A percentile compares a stretch with the other conserved stretches of the same genome.
Evolutionary conservation across 1,140 invertebrate species (phyloP).

Genomic region (Musca vetustissima): DNA sequence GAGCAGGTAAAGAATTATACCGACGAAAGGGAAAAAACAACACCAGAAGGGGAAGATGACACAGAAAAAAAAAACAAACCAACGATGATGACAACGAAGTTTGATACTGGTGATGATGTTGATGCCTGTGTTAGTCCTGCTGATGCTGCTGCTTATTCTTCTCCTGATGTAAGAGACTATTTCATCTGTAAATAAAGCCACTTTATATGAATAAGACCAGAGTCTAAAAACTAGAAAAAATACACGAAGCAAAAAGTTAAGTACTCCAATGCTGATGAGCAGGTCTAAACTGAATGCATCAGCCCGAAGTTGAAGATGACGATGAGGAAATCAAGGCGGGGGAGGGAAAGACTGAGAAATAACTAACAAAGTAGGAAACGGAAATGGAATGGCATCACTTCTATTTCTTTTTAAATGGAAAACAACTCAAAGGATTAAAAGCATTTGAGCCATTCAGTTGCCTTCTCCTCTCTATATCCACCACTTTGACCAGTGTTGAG

Average conservation of each 20-base stretch:
- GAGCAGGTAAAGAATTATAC: slow-evolving; percentile 9
- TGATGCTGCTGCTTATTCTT: background rate
- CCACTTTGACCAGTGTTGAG: too few relatives aligned
- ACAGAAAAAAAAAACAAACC: too few relatives aligned
- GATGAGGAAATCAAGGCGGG: background rate
- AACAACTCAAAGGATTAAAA: too few relatives aligned
- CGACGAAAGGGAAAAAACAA: background rate
- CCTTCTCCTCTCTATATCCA: too few relatives aligned
- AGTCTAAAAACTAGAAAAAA: slow-evolving; percentile 8
- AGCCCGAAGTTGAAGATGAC: background rate
- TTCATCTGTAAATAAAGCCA: slow-evolving; percentile 21
- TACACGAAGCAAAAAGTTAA: slow-evolving; percentile 3
- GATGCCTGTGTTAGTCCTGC: too few relatives aligned
- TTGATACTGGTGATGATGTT: too few relatives aligned
- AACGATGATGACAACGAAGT: background rate
- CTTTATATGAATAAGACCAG: background rate
- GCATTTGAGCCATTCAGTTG: too few relatives aligned
- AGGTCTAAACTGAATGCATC: background rate
- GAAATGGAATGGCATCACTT: too few relatives aligned
- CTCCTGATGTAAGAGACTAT: slow-evolving; percentile 15
- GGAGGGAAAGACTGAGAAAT: too few relatives aligned
- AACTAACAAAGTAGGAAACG: too few relatives aligned
- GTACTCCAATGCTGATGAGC: slow-evolving; percentile 19
- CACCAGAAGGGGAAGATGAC: too few relatives aligned
- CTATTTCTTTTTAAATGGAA: too few relatives aligned